phyloP scores from a whole-genome alignment of 1,140 invertebrate genomes.

The Ridgeia piscesae region DNA sequence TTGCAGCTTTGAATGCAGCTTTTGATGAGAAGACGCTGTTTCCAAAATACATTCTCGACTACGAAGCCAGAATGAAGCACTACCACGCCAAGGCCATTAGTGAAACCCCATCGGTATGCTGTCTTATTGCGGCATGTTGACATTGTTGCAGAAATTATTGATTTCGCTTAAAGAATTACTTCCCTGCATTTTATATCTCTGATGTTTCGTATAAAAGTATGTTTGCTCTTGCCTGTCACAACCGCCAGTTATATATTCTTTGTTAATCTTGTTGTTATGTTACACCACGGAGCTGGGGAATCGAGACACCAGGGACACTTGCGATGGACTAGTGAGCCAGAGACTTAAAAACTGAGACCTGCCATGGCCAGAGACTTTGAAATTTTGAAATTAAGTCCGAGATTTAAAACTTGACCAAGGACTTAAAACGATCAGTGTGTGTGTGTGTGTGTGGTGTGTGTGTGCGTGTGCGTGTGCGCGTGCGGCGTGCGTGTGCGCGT shows the following conservation, averaged over 20 bases:
- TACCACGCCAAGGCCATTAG: background rate
- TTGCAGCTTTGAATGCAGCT: conserved; percentile 50
- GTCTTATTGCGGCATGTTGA: background rate
- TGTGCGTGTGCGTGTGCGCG: no score
- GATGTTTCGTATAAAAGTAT: background rate
- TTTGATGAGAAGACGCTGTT: conserved; percentile 58
- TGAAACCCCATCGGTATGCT: background rate
- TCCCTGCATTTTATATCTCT: background rate
- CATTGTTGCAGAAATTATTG: background rate
- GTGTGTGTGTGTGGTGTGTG: no score
- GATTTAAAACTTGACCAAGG: no score
- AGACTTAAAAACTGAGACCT: no score
- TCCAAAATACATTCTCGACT: conserved; percentile 56
- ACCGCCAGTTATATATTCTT: background rate
- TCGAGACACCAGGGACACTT: no score
- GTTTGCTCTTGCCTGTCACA: background rate
- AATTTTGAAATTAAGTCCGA: no score
- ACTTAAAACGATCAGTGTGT: no score
- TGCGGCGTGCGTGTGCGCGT: no score
- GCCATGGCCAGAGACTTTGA: no score
- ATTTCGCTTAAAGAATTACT: background rate
- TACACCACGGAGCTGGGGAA: no score
- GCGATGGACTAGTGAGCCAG: no score
- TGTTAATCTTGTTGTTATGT: no score
- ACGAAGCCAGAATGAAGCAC: conserved; percentile 50